phyloP scores from a whole-genome alignment of 1,140 invertebrate species.

The Paralvinella palmiformis region DNA sequence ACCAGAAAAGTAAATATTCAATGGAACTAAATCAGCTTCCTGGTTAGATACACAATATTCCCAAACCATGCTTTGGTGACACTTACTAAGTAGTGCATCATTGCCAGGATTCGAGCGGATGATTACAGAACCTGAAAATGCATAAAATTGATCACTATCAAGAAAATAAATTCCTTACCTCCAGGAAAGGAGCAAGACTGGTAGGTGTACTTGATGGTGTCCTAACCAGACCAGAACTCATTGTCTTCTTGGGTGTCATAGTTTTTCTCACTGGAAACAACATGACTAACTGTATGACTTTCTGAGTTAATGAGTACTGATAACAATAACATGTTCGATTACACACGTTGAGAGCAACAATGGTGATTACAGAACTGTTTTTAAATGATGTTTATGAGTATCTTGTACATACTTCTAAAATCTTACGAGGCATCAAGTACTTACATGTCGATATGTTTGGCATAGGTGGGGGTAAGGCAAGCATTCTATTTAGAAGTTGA shows the following conservation, averaged over 20 bases:
- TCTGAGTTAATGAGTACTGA: too few species aligned
- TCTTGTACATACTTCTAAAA: background rate
- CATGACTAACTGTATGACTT: background rate
- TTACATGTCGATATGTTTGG: background rate
- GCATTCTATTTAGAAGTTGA: background rate
- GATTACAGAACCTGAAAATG: background rate
- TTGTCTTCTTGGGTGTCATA: constrained; percentile 1
- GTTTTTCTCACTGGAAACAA: background rate
- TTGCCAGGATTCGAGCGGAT: constrained; percentile 1
- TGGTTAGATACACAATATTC: background rate
- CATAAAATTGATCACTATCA: background rate
- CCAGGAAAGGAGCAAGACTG: background rate
- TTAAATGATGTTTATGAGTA: too few species aligned
- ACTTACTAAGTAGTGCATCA: constrained; percentile 3
- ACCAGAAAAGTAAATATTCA: constrained; percentile 2
- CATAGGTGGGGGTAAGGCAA: background rate
- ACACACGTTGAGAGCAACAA: too few species aligned
- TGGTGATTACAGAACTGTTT: too few species aligned
- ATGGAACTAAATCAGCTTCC: background rate
- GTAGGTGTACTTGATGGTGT: constrained; percentile 2
- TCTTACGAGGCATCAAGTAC: background rate
- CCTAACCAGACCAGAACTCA: too few species aligned
- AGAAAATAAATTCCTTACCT: background rate
- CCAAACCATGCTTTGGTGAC: background rate
- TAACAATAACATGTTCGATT: too few species aligned